Base-by-base conservation (phyloP, 1,140 invertebrate genomes). In the Hycleus phaleratus region DNA sequence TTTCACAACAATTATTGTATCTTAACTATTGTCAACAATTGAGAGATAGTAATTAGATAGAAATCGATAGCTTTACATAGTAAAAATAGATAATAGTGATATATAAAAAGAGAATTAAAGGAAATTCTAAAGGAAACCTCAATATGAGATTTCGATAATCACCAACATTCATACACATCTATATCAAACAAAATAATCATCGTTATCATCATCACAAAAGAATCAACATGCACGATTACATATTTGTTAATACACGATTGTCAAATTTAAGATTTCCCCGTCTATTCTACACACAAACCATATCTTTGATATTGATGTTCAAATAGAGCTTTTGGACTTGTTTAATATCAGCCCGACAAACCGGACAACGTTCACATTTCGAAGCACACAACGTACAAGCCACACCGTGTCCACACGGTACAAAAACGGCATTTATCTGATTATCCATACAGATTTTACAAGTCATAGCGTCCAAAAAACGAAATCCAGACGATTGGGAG, bases 401-500 rank as follows among this genome's bases (percentile, higher is more conserved):
- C 12, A 89, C 81, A n/a, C 88, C 86, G 73, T 92, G 89, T 40
- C 84, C 79, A 70, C 89, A 92, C 4, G 88, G 88, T 74, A 88
- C 84, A 74, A 92, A 86, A 54, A 87, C 85, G n/a, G 86, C 86
- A 75, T 89, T 83, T 64, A 91, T 83, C 57, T 81, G 79, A 26
- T 79, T 79, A 74, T 91, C 89, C 87, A 91, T 91, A 66, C 89
- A 92, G 60, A 90, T 87, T 65, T 86, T 81, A 68, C 88, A 92
- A 11, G 87, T 83, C 77, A 91, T 83, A 26, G 85, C 83, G 64
- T 88, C 86, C 57, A 84, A 69, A 32, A 87, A 74, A 54, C 32
- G 32, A 4, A n/a, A 42, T 42, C 80, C 78, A 26, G 75, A 76
- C 55, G 40, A 79, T 51, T 78, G 77, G 44, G 80, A 79, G 71